A percentile compares a stretch with the other conserved stretches of the same genome.
Conservation (phyloP, 1,140 invertebrate species). For the Drosophila carrolli region DNA sequence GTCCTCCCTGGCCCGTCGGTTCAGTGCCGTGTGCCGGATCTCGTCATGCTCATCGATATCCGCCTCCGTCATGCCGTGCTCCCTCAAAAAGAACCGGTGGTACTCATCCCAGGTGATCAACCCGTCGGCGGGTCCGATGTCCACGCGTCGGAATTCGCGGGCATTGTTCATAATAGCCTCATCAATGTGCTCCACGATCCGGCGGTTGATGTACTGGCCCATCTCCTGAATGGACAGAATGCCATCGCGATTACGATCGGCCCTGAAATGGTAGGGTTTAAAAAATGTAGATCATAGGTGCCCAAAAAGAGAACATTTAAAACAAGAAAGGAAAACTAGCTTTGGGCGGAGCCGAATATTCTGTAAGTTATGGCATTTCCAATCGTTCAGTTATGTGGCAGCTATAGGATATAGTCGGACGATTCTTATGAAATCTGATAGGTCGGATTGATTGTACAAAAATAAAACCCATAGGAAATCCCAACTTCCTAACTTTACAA, state of each 20-base stretch:
- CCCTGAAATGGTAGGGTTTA: constrained; percentile 85
- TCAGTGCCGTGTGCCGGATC: constrained; percentile 86
- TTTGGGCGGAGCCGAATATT: too few relatives aligned
- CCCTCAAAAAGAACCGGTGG: constrained; percentile 89
- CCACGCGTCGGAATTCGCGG: constrained; percentile 89
- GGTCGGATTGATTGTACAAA: too few relatives aligned
- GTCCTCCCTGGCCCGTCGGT: constrained; percentile 85
- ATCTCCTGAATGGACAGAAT: constrained; percentile 88
- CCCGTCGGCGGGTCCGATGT: constrained; percentile 91
- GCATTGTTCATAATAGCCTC: constrained; percentile 90
- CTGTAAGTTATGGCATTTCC: too few relatives aligned
- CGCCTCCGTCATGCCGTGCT: constrained; percentile 88
- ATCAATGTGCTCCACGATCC: constrained; percentile 91
- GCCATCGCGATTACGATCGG: constrained; percentile 88
- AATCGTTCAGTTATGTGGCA: too few relatives aligned
- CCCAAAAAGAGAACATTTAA: too few relatives aligned
- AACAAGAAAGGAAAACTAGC: too few relatives aligned
- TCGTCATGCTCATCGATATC: constrained; percentile 89
- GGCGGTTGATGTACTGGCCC: constrained; percentile 89
- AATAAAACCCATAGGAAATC: too few relatives aligned
- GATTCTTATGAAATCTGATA: too few relatives aligned
- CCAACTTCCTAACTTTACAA: too few relatives aligned
- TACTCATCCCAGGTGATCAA: constrained; percentile 93
- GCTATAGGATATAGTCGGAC: too few relatives aligned
- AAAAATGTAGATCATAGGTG: too few relatives aligned